These are phyloP conservation scores for Spodoptera exigua DNA, from an alignment of 2,888 invertebrate species.

Conservation along the genomic window DNA sequence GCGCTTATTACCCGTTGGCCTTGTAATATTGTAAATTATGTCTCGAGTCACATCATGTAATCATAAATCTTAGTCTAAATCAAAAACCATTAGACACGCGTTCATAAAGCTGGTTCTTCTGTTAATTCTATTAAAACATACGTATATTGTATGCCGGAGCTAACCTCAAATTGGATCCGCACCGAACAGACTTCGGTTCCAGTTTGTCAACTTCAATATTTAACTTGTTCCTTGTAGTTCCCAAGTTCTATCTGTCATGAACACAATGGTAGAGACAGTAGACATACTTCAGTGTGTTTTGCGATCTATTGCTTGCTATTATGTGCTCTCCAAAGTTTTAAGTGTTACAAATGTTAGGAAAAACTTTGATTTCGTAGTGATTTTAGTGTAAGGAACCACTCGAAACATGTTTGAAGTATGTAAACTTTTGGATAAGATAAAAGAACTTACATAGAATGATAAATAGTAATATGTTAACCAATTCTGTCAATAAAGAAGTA, in stretches of 20 bases:
- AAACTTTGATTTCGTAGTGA: conserved; percentile 45
- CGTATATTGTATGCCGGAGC: conserved; percentile 52
- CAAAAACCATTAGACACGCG: conserved; percentile 37
- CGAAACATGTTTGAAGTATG: background rate
- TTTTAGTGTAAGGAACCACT: conserved; percentile 27
- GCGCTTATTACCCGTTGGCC: conserved; percentile 60
- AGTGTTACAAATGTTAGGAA: conserved; percentile 56
- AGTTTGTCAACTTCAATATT: conserved; percentile 84
- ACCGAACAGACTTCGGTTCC: conserved; percentile 66
- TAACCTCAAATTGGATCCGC: conserved; percentile 69
- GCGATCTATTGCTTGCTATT: conserved; percentile 62
- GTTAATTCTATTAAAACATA: conserved; percentile 68
- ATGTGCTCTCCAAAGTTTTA: conserved; percentile 55
- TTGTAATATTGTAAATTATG: conserved; percentile 60
- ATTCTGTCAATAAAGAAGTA: conserved; percentile 10
- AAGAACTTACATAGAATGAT: conserved; percentile 2
- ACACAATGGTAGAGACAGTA: conserved; percentile 70
- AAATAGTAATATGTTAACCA: background rate
- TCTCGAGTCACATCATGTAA: conserved; percentile 35
- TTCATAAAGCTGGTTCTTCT: conserved; percentile 55
- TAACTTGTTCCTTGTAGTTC: conserved; percentile 77
- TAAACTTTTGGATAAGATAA: conserved; percentile 19
- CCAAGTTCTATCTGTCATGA: conserved; percentile 73
- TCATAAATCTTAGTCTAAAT: conserved; percentile 53
- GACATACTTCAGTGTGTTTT: conserved; percentile 63